Evolutionary conservation across 1,140 invertebrate species (phyloP).

Genomic region (Anastatus disparis): DNA sequence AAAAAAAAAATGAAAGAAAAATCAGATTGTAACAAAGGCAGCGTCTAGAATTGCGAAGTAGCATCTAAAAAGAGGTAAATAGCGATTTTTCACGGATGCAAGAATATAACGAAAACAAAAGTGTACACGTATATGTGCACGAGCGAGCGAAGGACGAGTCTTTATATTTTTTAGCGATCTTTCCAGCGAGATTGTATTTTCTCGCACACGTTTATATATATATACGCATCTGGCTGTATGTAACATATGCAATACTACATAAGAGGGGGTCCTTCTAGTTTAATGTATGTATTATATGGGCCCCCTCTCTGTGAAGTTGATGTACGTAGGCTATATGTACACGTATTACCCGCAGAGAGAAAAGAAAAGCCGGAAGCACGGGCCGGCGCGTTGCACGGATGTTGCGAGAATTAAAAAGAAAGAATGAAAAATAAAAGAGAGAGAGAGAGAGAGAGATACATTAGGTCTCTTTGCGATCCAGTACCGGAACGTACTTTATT

Average conservation of each 20-base stretch:
- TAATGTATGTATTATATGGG: too few relatives aligned
- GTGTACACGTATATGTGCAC: too few relatives aligned
- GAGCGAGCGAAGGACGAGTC: slow-evolving; percentile 43
- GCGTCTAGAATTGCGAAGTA: not conserved
- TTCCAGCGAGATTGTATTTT: slow-evolving; percentile 31
- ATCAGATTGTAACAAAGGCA: not conserved
- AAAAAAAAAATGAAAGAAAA: not conserved
- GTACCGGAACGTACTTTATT: slow-evolving; percentile 52
- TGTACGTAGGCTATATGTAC: too few relatives aligned
- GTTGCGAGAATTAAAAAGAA: slow-evolving; percentile 46
- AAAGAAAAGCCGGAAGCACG: slow-evolving; percentile 59
- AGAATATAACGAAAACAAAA: slow-evolving; percentile 26
- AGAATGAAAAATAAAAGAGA: slow-evolving; percentile 42
- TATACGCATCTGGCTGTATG: too few relatives aligned
- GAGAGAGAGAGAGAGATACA: slow-evolving; percentile 41
- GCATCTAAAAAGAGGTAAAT: too few relatives aligned
- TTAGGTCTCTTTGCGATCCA: slow-evolving; percentile 37
- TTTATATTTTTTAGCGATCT: too few relatives aligned
- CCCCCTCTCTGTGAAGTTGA: too few relatives aligned
- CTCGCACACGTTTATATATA: too few relatives aligned
- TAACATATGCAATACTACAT: too few relatives aligned
- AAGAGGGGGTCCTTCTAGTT: too few relatives aligned
- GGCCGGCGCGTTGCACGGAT: slow-evolving; percentile 52
- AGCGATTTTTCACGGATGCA: slow-evolving; percentile 37
- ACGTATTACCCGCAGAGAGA: slow-evolving; percentile 20